Percentiles rank a stretch among this genome's conserved stretches.
Conservation (phyloP, 1,140 invertebrate species). For the Orchestia grillus region DNA sequence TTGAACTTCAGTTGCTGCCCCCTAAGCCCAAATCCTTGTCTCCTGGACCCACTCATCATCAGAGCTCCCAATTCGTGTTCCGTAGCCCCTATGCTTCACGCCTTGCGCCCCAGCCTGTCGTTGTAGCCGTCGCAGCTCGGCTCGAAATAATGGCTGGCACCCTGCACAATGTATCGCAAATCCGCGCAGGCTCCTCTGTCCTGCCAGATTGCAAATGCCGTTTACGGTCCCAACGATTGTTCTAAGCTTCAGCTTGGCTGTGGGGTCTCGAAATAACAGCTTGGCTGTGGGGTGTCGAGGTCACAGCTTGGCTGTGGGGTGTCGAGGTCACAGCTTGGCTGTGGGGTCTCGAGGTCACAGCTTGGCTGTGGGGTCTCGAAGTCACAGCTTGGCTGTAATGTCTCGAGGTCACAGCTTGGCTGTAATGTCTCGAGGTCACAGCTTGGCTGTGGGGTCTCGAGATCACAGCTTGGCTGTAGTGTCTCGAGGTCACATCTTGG, state of each 20-base stretch:
- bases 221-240: background rate
- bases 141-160: background rate
- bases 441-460: background rate
- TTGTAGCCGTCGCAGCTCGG: background rate
- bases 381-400: background rate
- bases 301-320: background rate
- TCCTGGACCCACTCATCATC: background rate
- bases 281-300: background rate
- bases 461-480: too few species aligned
- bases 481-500: background rate
- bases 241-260: background rate
- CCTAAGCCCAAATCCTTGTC: too few species aligned
- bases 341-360: too few species aligned
- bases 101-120: background rate
- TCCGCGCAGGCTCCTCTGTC: background rate
- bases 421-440: background rate
- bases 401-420: too few species aligned
- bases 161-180: background rate
- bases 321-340: background rate
- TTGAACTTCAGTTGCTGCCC: too few species aligned
- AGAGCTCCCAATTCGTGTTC: background rate
- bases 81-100: background rate
- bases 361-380: background rate
- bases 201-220: background rate
- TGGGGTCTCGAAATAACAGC: too few species aligned